Conservation (phyloP, 2,797 vertebrate species). For the Crypturellus tataupa region DNA sequence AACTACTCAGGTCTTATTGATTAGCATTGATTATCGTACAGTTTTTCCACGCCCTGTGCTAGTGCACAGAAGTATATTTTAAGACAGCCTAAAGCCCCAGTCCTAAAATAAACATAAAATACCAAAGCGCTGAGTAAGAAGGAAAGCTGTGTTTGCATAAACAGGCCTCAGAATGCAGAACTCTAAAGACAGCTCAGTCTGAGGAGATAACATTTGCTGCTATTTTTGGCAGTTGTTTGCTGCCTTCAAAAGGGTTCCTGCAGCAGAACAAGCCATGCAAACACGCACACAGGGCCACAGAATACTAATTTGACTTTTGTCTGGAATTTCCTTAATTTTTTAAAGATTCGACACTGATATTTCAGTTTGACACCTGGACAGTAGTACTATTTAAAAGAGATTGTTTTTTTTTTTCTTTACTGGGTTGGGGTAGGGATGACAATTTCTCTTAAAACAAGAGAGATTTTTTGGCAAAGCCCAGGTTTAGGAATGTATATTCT, state of each 20-base stretch:
- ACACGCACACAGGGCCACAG: fast-evolving
- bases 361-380: background rate
- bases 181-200: constrained; percentile 37
- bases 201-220: constrained; percentile 57
- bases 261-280: constrained; percentile 9
- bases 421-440: background rate
- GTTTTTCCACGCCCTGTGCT: background rate
- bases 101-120: constrained; percentile 66
- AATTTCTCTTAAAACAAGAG: background rate
- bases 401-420: background rate
- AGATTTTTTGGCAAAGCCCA: background rate
- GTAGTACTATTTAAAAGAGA: background rate
- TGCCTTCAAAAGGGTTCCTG: constrained; percentile 15
- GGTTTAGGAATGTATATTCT: background rate
- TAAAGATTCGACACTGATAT: background rate
- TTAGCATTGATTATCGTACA: background rate
- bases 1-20: background rate
- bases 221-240: constrained; percentile 44
- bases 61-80: constrained; percentile 16
- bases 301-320: background rate
- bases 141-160: constrained; percentile 23
- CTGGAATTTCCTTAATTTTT: background rate
- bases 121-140: constrained; percentile 7
- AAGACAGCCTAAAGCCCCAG: constrained; percentile 5
- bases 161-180: constrained; percentile 1